These are phyloP conservation scores for Leptinotarsa tumamoca DNA, from an alignment of 2,888 invertebrate species.

Conservation along the genomic window DNA sequence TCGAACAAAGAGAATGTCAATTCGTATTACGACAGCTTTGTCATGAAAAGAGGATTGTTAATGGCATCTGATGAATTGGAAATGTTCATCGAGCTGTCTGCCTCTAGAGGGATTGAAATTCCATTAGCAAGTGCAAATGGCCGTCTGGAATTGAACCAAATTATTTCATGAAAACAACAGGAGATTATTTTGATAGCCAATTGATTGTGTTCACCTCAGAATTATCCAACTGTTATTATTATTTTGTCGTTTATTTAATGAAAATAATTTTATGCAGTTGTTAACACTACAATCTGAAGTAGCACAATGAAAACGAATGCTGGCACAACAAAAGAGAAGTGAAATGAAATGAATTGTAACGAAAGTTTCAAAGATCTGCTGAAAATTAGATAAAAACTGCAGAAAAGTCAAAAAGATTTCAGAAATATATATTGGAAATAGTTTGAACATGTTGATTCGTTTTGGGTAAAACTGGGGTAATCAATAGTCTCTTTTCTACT, in stretches of 20 bases:
- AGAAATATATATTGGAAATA: too few species aligned
- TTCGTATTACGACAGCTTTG: slow-evolving; percentile 46
- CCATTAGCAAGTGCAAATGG: not conserved
- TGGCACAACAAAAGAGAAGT: too few species aligned
- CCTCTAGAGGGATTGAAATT: not conserved
- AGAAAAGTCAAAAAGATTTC: too few species aligned
- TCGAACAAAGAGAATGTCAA: slow-evolving; percentile 36
- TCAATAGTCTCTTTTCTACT: too few species aligned
- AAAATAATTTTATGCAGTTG: too few species aligned
- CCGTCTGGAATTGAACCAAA: not conserved
- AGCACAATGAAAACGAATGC: too few species aligned
- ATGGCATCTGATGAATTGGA: slow-evolving; percentile 53
- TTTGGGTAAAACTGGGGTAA: too few species aligned
- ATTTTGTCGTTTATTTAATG: not conserved
- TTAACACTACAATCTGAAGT: too few species aligned
- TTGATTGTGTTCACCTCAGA: not conserved
- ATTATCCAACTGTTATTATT: not conserved
- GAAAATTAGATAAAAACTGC: too few species aligned
- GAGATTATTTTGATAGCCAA: not conserved
- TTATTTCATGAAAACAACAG: not conserved
- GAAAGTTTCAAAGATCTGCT: too few species aligned
- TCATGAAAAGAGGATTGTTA: slow-evolving; percentile 46
- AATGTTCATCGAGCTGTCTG: slow-evolving; percentile 39
- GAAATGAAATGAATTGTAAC: too few species aligned
- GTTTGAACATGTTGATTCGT: too few species aligned